phyloP scores from a whole-genome alignment of 2,888 invertebrate genomes.

The Pseudococcus longispinus region DNA sequence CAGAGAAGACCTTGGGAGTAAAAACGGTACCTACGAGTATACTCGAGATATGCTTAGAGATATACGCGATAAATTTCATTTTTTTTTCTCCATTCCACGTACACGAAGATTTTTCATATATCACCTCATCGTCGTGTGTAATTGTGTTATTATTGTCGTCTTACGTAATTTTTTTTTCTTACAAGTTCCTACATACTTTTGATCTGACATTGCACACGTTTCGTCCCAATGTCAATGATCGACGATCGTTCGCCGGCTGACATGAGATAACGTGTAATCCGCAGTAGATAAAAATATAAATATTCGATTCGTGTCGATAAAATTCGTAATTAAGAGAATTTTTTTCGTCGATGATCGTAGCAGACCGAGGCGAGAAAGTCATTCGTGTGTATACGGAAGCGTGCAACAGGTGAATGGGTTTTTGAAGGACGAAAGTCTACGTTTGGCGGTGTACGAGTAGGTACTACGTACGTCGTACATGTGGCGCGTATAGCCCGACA shows the following conservation, averaged over 20 bases:
- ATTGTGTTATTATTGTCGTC: not conserved
- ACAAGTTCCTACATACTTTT: not conserved
- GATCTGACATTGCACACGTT: not conserved
- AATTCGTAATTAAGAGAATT: not conserved
- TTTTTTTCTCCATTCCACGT: not conserved
- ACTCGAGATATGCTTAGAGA: not conserved
- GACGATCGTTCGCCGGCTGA: not conserved
- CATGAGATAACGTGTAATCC: not conserved
- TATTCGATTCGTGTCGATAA: not conserved
- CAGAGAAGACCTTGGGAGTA: not conserved
- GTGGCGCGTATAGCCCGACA: not conserved
- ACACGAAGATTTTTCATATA: not conserved
- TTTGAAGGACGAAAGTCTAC: conserved; percentile 20
- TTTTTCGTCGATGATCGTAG: not conserved
- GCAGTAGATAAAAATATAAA: not conserved
- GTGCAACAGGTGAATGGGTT: conserved; percentile 32
- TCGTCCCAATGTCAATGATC: not conserved
- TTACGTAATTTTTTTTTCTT: not conserved
- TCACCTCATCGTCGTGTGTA: not conserved
- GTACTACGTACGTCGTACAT: not conserved
- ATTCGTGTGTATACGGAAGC: conserved; percentile 7
- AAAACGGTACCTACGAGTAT: not conserved
- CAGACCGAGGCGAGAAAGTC: not conserved
- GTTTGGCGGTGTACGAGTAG: not conserved
- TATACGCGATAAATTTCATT: not conserved